Conservation (phyloP, 1,140 invertebrate species). For the Drosophila funebris region DNA sequence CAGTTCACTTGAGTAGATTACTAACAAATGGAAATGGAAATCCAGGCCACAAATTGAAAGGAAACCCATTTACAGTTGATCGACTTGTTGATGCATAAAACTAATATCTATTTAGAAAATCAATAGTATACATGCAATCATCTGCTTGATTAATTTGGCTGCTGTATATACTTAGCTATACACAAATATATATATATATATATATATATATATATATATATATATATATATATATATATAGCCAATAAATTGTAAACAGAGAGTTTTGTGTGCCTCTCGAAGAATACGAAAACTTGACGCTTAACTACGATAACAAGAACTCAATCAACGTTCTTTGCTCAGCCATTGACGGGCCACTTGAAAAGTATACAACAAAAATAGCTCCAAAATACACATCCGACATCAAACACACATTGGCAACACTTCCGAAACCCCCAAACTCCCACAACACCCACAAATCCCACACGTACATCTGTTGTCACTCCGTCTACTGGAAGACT, state of each 20-base stretch:
- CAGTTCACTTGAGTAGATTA: conserved; percentile 25
- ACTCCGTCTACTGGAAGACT: conserved; percentile 29
- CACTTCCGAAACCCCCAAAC: conserved; percentile 9
- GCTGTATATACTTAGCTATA: conserved; percentile 9
- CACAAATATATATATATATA: conserved; percentile 2
- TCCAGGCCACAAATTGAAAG: conserved; percentile 4
- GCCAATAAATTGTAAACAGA: conserved; percentile 22
- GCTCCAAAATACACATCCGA: conserved; percentile 30
- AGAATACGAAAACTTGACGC: conserved; percentile 8
- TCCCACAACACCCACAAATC: not conserved
- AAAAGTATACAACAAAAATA: conserved; percentile 34
- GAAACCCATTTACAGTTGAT: conserved; percentile 22
- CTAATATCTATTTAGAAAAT: conserved; percentile 15
- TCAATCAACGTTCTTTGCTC: conserved; percentile 31
- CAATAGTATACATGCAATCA: conserved; percentile 32
- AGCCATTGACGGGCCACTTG: conserved; percentile 24
- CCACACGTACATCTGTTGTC: conserved; percentile 21
- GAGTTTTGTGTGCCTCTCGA: not conserved
- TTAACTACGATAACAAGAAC: conserved; percentile 39
- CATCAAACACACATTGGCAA: conserved; percentile 4
- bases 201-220: not conserved
- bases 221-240: not conserved
- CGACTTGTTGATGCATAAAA: conserved; percentile 10
- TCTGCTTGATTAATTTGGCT: conserved; percentile 45
- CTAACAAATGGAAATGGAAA: not conserved